Conservation (phyloP, 2,888 invertebrate species). For the Drosophila subquinaria region DNA sequence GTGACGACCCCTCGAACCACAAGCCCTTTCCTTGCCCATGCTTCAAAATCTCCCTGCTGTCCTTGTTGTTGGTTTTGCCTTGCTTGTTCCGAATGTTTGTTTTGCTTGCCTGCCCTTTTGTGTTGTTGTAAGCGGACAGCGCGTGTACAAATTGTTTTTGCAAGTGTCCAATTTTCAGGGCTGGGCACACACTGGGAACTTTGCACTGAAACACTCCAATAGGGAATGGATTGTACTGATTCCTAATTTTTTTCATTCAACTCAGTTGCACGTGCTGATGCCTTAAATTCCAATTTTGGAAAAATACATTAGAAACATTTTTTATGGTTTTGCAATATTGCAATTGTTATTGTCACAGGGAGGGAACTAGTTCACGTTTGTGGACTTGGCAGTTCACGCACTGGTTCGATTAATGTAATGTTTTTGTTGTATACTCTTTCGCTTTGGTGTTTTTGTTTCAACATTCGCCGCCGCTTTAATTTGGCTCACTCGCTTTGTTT, state of each 20-base stretch:
- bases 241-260: not conserved
- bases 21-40: slow-evolving; percentile 41
- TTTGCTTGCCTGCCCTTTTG: slow-evolving; percentile 50
- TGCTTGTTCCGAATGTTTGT: slow-evolving; percentile 45
- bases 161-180: slow-evolving; percentile 64
- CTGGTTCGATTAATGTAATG: slow-evolving; percentile 31
- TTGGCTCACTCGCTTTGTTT: slow-evolving; percentile 65
- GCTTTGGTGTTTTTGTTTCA: slow-evolving; percentile 59
- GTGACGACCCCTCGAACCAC: slow-evolving; percentile 62
- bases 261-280: not conserved
- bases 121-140: slow-evolving; percentile 51
- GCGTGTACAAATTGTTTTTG: slow-evolving; percentile 65
- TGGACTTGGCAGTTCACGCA: slow-evolving; percentile 15
- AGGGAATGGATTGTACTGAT: slow-evolving; percentile 2
- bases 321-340: not conserved
- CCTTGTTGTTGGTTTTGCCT: slow-evolving; percentile 34
- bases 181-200: slow-evolving; percentile 32
- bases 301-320: not conserved
- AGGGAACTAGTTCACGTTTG: slow-evolving; percentile 35
- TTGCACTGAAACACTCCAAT: not conserved
- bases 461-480: slow-evolving; percentile 67
- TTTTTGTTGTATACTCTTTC: slow-evolving; percentile 38
- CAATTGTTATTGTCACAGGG: not conserved
- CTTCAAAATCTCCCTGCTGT: slow-evolving; percentile 32
- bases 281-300: not conserved